Conservation (phyloP, 2,113 vertebrate genomes). For the Forbesichthys papilliferus region DNA sequence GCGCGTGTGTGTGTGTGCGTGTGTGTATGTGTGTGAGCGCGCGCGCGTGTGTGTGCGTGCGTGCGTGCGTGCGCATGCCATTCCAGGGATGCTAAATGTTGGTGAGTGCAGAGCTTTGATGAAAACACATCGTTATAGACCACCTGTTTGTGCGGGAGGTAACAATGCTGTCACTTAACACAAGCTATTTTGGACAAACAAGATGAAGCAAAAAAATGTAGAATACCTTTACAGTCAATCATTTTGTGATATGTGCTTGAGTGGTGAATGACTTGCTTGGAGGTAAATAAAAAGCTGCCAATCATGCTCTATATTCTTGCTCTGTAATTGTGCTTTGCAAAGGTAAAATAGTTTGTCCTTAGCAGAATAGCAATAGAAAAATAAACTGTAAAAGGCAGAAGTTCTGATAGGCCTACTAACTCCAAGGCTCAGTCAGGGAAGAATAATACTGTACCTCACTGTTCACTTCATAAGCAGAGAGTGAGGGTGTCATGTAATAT, state of each 20-base stretch:
- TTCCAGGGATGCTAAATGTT: not conserved
- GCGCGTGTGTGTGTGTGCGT: conserved; percentile 14
- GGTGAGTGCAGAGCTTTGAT: not conserved
- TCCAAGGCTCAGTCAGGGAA: too few species aligned
- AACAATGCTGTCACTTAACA: conserved; percentile 47
- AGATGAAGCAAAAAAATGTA: conserved; percentile 43
- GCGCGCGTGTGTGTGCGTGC: not conserved
- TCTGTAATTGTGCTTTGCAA: conserved; percentile 29
- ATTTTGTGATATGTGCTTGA: conserved; percentile 33
- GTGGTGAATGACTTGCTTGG: conserved; percentile 26
- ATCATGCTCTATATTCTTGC: conserved; percentile 4
- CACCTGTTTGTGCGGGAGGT: conserved; percentile 51
- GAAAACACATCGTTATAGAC: conserved; percentile 44
- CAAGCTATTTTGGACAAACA: conserved; percentile 19
- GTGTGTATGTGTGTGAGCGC: not conserved
- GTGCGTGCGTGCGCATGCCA: not conserved
- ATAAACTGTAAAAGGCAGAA: not conserved
- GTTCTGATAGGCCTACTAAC: not conserved
- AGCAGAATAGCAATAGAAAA: too few species aligned
- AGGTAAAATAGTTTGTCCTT: conserved; percentile 34
- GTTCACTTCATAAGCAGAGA: too few species aligned
- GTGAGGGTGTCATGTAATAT: too few species aligned
- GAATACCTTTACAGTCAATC: conserved; percentile 47
- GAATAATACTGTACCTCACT: too few species aligned
- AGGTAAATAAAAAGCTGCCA: conserved; percentile 20